Base-by-base conservation (phyloP, 2,888 invertebrate species). In the Lottia scabra region DNA sequence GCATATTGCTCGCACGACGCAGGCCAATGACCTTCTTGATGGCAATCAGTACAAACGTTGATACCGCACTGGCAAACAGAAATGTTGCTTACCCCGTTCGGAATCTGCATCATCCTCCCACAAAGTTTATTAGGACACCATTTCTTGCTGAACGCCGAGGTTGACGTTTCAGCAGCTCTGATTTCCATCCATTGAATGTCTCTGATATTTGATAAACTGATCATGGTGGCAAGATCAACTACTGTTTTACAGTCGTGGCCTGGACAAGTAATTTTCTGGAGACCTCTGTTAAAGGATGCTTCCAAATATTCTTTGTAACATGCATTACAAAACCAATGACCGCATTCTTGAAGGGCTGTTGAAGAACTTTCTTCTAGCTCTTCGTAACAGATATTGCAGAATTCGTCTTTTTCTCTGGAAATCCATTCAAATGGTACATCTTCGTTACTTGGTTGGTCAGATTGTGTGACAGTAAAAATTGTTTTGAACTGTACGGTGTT, bases 21-120 rank as follows among this genome's bases (percentile, higher is more conserved):
- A 2, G 83, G 83, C 81, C 81, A 83, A 62, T 83, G 83, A 16
- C 78, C 72, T n/a, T 70, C 68, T 26, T 78, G 69, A 1, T 80
- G 71, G 71, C 83, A 83, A 19, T 78, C 72, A 65, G 81, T 77
- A 65, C 83, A 83, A 44, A 79, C 56, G 16, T 74, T 68, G 1
- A 62, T 65, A n/a, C 82, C 82, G 67, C 83, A 83, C 2, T 48
- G 44, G 38, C 82, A 83, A 10, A 56, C 19, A 19, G 23, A 19
- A 19, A 23, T 23, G 56, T 56, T 23, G 13, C 23, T 23, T 3
- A 13, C 12, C 19, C 5, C 15, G 19, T 56, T 56, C 5, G 15
- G 56, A 23, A 12, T 8, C 23, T 56, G 56, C 15, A 56, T 12
- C 19, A 56, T 56, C 23, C 77, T 72, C n/a, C 77, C 77, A 74